A percentile compares a stretch with the other conserved stretches of the same genome.
Conservation (phyloP, 2,113 vertebrate genomes). For the Otis tarda region DNA sequence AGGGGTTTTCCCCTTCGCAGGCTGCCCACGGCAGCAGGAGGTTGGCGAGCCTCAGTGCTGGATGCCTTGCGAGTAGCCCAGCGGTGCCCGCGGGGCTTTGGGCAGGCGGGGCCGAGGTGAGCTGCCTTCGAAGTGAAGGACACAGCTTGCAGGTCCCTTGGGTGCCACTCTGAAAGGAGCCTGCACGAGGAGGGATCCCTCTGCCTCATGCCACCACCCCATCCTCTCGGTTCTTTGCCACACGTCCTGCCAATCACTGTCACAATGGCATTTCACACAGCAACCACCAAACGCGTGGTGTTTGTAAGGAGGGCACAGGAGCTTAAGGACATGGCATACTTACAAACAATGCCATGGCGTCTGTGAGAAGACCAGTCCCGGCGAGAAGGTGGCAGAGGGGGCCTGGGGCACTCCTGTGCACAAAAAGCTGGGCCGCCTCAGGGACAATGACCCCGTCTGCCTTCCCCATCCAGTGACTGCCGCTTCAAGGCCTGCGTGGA, state of each 20-base stretch:
- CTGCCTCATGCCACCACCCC: accelerated
- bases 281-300: not conserved
- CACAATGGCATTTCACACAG: not conserved
- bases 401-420: accelerated
- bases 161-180: too few relatives aligned
- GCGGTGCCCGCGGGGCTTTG: too few relatives aligned
- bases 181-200: accelerated
- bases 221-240: accelerated
- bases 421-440: accelerated
- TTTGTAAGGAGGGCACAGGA: not conserved
- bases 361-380: not conserved
- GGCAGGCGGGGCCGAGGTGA: not conserved
- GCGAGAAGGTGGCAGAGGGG: too few relatives aligned
- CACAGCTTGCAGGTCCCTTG: not conserved
- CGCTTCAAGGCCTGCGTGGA: not conserved
- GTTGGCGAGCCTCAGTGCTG: too few relatives aligned
- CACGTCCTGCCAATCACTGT: accelerated
- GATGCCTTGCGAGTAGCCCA: too few relatives aligned
- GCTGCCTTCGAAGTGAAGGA: not conserved
- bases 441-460: accelerated
- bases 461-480: accelerated
- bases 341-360: too few relatives aligned
- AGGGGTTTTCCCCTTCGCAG: too few relatives aligned
- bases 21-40: too few relatives aligned
- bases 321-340: accelerated